Percentiles rank a stretch among this genome's conserved stretches.
phyloP scores from a whole-genome alignment of 1,140 invertebrate genomes.

The Lanistes nyassanus region DNA sequence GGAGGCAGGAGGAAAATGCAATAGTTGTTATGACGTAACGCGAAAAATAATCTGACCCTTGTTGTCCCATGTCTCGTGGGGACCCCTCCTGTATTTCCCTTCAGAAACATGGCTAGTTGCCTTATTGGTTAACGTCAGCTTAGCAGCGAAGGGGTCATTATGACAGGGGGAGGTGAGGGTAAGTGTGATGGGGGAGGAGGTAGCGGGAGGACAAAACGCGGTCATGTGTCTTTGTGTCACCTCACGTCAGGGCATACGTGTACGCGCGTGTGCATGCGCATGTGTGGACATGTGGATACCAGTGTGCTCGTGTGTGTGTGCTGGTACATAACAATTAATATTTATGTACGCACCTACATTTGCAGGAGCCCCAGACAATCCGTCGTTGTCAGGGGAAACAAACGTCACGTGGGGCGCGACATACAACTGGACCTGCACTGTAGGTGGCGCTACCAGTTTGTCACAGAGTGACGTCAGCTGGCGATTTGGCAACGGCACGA shows the following conservation, averaged over 20 bases:
- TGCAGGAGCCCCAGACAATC: slow-evolving; percentile 13
- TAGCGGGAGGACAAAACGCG: neutral
- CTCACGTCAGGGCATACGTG: neutral
- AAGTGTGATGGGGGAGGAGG: neutral
- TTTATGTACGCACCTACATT: neutral
- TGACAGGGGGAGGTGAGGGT: neutral
- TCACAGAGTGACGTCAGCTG: slow-evolving; percentile 1
- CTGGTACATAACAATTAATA: neutral
- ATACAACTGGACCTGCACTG: slow-evolving; percentile 8
- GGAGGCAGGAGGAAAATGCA: neutral
- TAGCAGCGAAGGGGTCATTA: neutral
- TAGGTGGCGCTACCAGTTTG: slow-evolving; percentile 3
- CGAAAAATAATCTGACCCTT: too few species aligned
- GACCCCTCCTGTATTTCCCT: too few species aligned
- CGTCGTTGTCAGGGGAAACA: neutral
- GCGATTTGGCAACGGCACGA: slow-evolving; percentile 14
- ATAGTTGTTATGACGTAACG: neutral
- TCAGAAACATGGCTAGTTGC: too few species aligned
- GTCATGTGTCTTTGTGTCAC: neutral
- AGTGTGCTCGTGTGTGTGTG: slow-evolving; percentile 8
- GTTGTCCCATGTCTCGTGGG: too few species aligned
- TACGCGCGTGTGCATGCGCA: neutral
- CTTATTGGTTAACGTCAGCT: too few species aligned
- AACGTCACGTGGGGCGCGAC: neutral
- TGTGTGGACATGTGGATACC: neutral